Evolutionary conservation across 2,888 invertebrate genomes (phyloP).

Genomic region (Mimachlamys varia): DNA sequence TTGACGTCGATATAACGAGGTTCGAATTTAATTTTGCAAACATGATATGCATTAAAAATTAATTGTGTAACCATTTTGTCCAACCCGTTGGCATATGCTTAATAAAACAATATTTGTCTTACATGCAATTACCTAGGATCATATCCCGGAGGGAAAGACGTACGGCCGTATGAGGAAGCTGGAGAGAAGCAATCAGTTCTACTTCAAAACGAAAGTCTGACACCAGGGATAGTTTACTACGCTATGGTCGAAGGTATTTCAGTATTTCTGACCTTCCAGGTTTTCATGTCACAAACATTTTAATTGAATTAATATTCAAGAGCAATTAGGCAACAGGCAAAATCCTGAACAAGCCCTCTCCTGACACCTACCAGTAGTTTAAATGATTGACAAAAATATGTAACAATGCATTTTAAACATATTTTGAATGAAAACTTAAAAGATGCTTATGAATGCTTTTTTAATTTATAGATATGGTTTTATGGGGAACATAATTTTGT

Average conservation of each 20-base stretch:
- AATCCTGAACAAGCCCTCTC: no score
- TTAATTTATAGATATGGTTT: not conserved
- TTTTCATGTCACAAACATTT: no score
- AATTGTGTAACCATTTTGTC: no score
- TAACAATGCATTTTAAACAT: not conserved
- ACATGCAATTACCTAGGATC: not conserved
- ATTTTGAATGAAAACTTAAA: no score
- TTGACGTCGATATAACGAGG: no score
- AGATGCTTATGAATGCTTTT: not conserved
- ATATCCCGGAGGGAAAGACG: not conserved
- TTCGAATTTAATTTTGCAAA: no score
- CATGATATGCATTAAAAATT: no score
- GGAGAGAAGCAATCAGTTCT: not conserved
- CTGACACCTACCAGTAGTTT: no score
- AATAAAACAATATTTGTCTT: not conserved
- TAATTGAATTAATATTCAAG: no score
- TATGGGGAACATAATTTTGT: not conserved
- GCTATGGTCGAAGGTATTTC: slow-evolving; percentile 31
- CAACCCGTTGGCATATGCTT: no score
- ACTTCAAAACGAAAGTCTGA: not conserved
- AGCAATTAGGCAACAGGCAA: no score
- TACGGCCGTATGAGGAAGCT: not conserved
- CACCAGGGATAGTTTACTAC: slow-evolving; percentile 17
- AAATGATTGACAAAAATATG: not conserved
- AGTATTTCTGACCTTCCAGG: not conserved